phyloP scores from a whole-genome alignment of 2,113 vertebrate species.

The Callopanchax toddi region DNA sequence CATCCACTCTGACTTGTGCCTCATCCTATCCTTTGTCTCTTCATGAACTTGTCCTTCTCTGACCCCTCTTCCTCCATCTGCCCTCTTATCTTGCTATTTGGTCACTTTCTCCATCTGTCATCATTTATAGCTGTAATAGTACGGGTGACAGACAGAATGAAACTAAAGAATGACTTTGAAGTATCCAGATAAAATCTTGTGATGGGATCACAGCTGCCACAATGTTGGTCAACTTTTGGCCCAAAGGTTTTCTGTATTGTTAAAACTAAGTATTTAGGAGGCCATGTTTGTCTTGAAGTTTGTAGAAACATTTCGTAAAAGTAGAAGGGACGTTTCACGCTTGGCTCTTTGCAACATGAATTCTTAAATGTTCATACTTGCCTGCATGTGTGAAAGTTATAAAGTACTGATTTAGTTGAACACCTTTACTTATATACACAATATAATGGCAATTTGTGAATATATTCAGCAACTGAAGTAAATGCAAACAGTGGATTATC shows the following conservation, averaged over 20 bases:
- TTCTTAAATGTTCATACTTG: too few species aligned
- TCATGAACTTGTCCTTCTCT: conserved; percentile 11
- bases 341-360: too few species aligned
- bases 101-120: conserved; percentile 1
- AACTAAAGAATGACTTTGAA: conserved; percentile 15
- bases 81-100: background rate
- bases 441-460: too few species aligned
- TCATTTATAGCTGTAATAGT: conserved; percentile 5
- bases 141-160: background rate
- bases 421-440: too few species aligned
- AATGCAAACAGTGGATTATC: too few species aligned
- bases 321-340: too few species aligned
- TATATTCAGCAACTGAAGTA: too few species aligned
- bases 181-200: background rate
- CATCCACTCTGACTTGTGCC: conserved; percentile 2
- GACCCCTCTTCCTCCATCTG: conserved; percentile 11
- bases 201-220: background rate
- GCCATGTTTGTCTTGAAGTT: too few species aligned
- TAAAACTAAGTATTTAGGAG: background rate
- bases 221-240: background rate
- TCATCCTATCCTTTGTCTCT: conserved; percentile 30
- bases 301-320: too few species aligned
- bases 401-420: too few species aligned
- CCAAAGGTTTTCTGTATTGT: background rate
- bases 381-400: too few species aligned